Evolutionary conservation across 2,888 invertebrate genomes (phyloP), one percentile per base, ranked within the genome.

Genomic region (Phaedon cochleariae): DNA sequence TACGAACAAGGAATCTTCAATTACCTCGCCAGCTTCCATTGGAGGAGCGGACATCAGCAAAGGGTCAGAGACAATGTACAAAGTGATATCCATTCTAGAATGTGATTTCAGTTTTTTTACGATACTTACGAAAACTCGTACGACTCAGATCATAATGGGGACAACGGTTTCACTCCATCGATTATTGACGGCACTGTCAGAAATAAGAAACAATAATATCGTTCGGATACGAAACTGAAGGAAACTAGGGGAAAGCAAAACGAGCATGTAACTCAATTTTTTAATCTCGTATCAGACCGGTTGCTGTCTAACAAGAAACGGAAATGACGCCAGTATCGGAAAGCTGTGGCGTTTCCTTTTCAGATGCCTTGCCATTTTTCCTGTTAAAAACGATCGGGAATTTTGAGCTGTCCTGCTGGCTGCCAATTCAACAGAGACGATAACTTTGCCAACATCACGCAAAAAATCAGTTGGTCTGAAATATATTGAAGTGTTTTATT

Each of bases 261-360:
- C 34, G 53, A 59, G 61, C 26, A 45, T 45, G 60, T 67, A 70
- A 70, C 64, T 68, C 71, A 73, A 73, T 73, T 73, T 75, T 74
- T 73, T 67, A 68, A 66, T 70, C 59, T 55, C 59, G 52, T 68
- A 69, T 72, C 70, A 67, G 69, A 67, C 70, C 74, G 69, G 74
- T 73, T 73, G 73, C 75, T 75, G 73, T 73, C 74, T 76, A 77
- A 77, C 76, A 76, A 73, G 75, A 74, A 76, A 68, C 76, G 78
- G 78, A 79, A 76, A 73, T 73, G 72, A 72, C 69, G 76, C 70
- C 73, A 72, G 74, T 75, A 72, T 59, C 74, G 73, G 77, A 77
- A 77, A 77, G 74, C 69, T 68, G 74, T 70, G 71, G 75, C 71
- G 74, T 77, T 80, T 77, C 77, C 72, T 70, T 41, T 55, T 64